These are phyloP conservation scores for Carabus problematicus DNA, from an alignment of 2,888 invertebrate species.

Conservation along the genomic window DNA sequence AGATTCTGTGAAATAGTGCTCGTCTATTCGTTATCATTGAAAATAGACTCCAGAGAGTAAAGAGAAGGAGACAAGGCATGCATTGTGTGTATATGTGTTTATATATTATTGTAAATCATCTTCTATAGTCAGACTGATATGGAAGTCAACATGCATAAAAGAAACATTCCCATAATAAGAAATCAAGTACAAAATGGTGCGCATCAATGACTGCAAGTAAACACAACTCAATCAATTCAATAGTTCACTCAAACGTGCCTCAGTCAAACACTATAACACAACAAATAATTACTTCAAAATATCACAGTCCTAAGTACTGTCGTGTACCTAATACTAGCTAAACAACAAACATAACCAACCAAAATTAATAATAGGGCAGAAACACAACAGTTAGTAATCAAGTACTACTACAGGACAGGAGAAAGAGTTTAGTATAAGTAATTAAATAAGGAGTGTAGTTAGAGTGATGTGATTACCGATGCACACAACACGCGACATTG, in stretches of 20 bases:
- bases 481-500: conserved; percentile 95
- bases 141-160: conserved; percentile 33
- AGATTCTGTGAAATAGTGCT: conserved; percentile 36
- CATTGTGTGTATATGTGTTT: conserved; percentile 13
- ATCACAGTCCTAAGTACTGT: no score
- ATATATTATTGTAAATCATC: conserved; percentile 1
- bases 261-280: conserved; percentile 26
- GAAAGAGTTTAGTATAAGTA: conserved; percentile 31
- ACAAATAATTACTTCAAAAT: conserved; percentile 20
- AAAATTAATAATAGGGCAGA: conserved; percentile 18
- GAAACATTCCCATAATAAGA: conserved; percentile 26
- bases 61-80: conserved; percentile 29
- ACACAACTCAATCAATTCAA: conserved; percentile 33
- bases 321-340: conserved; percentile 11
- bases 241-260: conserved; percentile 31
- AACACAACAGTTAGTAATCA: conserved; percentile 22
- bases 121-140: conserved; percentile 22
- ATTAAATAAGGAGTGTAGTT: conserved; percentile 54
- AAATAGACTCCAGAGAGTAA: conserved; percentile 27
- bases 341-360: conserved; percentile 33
- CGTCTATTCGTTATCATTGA: conserved; percentile 36
- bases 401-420: conserved; percentile 27
- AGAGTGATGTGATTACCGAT: conserved; percentile 90
- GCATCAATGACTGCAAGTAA: conserved; percentile 33
- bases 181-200: conserved; percentile 26